phyloP scores from a whole-genome alignment of 92 coral and sea anemone species.

The Bergia puertoricense region DNA sequence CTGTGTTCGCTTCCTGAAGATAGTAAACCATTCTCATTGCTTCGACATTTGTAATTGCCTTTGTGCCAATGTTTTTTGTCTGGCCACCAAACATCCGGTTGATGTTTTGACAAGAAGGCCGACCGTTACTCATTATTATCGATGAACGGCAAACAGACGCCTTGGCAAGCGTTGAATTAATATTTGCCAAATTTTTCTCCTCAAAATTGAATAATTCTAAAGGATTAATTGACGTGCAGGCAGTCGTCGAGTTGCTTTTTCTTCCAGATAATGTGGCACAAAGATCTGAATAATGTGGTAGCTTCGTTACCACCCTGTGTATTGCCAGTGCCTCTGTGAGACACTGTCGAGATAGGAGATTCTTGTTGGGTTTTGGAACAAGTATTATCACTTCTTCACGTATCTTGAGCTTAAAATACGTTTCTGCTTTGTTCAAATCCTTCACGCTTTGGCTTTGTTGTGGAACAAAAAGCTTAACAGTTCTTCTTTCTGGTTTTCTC shows the following conservation, averaged over 20 bases:
- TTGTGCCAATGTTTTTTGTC: slow-evolving; percentile 21
- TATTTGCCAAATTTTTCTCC: slow-evolving; percentile 43
- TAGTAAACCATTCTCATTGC: slow-evolving; percentile 53
- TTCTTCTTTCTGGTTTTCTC: slow-evolving; percentile 77
- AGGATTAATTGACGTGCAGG: slow-evolving; percentile 60
- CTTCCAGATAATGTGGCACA: slow-evolving; percentile 53
- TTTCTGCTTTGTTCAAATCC: slow-evolving; percentile 69
- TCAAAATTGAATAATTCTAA: slow-evolving; percentile 63
- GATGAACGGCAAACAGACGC: slow-evolving; percentile 40
- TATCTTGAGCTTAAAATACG: slow-evolving; percentile 60
- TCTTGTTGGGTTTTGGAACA: slow-evolving; percentile 48
- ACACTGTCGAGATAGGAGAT: slow-evolving; percentile 50
- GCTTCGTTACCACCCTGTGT: slow-evolving; percentile 49
- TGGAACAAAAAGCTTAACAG: slow-evolving; percentile 83
- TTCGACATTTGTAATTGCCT: slow-evolving; percentile 38
- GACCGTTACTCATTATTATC: slow-evolving; percentile 61
- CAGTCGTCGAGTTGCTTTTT: slow-evolving; percentile 29
- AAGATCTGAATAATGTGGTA: slow-evolving; percentile 53
- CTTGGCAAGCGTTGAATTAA: slow-evolving; percentile 44
- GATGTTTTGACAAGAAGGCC: slow-evolving; percentile 51
- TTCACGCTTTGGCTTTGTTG: slow-evolving; percentile 77
- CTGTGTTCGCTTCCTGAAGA: slow-evolving; percentile 46
- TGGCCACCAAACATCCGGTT: slow-evolving; percentile 55
- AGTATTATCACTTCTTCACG: slow-evolving; percentile 62
- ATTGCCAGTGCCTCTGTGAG: slow-evolving; percentile 50